These are phyloP conservation scores for Drosophila erecta DNA, from an alignment of 1,140 invertebrate species.

Conservation along the genomic window DNA sequence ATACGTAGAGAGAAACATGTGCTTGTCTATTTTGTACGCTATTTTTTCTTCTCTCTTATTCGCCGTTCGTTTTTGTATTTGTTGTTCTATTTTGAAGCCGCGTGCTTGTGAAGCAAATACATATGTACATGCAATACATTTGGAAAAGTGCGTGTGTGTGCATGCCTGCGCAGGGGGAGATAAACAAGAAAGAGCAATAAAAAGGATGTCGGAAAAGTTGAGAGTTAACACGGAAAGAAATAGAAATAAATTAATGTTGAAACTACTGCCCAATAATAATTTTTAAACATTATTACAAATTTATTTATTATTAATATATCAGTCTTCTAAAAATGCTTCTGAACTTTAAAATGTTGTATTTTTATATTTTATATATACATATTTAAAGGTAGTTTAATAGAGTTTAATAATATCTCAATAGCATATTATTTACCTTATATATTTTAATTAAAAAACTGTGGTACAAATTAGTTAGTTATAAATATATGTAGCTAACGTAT, in stretches of 20 bases:
- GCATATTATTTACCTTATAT: no score
- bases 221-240: slow-evolving; percentile 2
- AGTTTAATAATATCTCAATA: no score
- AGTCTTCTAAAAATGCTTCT: no score
- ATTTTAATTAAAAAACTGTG: no score
- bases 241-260: background rate
- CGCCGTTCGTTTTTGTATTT: background rate
- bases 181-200: slow-evolving; percentile 31
- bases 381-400: no score
- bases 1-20: slow-evolving; percentile 17
- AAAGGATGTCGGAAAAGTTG: background rate
- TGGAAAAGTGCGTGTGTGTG: background rate
- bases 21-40: slow-evolving; percentile 19
- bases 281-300: background rate
- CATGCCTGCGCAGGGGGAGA: slow-evolving; percentile 6
- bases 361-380: no score
- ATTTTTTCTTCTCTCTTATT: background rate
- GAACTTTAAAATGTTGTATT: no score
- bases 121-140: slow-evolving; percentile 4
- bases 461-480: no score
- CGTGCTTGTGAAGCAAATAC: slow-evolving; percentile 17
- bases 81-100: slow-evolving; percentile 12
- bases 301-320: no score
- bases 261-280: background rate
- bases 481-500: no score